Evolutionary conservation across 1,140 invertebrate genomes (phyloP), one percentile per base, ranked within the genome.

Genomic region (Cylas formicarius): DNA sequence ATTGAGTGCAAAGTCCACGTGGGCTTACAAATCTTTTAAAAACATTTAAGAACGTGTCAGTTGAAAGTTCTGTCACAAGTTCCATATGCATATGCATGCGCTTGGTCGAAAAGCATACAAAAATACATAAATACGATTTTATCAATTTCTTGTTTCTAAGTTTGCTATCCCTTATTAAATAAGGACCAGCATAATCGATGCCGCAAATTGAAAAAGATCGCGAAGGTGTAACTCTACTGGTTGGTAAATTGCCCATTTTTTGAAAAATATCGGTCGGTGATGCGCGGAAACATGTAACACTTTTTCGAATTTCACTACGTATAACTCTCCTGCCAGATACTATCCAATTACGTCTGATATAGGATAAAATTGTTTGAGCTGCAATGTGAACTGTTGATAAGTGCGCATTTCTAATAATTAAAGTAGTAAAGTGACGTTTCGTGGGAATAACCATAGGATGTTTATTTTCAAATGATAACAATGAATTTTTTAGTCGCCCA

Each of bases 91-190:
- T n/a, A n/a, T n/a, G n/a, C n/a, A n/a, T n/a, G n/a, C n/a, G n/a
- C n/a, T 38, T 38, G 16, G 31, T 32, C 8, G 14, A 9, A 16
- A 36, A 38, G 13, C 35, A 38, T 13, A 38, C 22, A 13, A 38
- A 38, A 4, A 38, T n/a, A 10, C 19, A 38, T 3, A 38, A 5
- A 16, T 38, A 38, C n/a, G 4, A 21, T 38, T 38, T 38, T 6
- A 38, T 14, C 5, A 38, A 23, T 5, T 20, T 24, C 19, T 23
- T 38, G 16, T 38, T 38, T 38, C 26, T 38, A 13, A 17, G 4
- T 23, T 23, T 38, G 7, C 35, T 14, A 38, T 38, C 35, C 19
- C 26, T 38, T 4, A 38, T 17, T 8, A 38, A 38, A 13, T 23
- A 38, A 8, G 18, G 35, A 5, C 20, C 35, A 4, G 35, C 35